Base-by-base conservation (phyloP, 2,888 invertebrate species). In the Noctua pronuba region DNA sequence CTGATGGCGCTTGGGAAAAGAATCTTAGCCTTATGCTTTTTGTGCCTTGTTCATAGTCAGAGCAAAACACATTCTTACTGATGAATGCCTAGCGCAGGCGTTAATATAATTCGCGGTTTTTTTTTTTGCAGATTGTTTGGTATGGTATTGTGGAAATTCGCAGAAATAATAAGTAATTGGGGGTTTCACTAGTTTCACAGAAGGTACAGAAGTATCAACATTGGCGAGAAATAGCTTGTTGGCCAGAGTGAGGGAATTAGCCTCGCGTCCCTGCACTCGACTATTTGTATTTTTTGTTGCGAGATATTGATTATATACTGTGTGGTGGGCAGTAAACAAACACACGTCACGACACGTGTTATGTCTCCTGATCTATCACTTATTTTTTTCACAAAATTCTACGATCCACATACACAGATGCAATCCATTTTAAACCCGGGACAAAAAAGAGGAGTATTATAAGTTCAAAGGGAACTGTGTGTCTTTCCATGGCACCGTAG, bases 11-110 rank as follows among this genome's bases (percentile, higher is more conserved):
- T 52, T 24, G 11, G 4, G 10, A 52, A 24, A 52, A 52, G 3
- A n/a, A n/a, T 10, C 11, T 24, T 52, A 10, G 6, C 0, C n/a
- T 24, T n/a, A 24, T 24, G 11, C 24, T 11, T 24, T 35, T 64
- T 75, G 75, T 46, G 75, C 74, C 74, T 75, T 28, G 4, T 18
- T 18, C 13, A 38, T 28, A 46, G 7, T 75, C 8, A 35, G 35
- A 75, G 75, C 75, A 75, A 75, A 38, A 10, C 46, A 35, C 35
- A 8, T 35, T 18, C 44, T 4, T 35, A 46, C 75, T 2, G 16
- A n/a, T 2, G 16, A n/a, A 21, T 44, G 10, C 6, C 24, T 8
- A 35, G 13, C 16, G 41, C 41, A 41, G 65, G 74, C 28, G 11
- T 28, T 35, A 74, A 1, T 52, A 28, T 2, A n/a, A n/a, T n/a